Base-by-base conservation (phyloP, 2,888 invertebrate genomes). In the Colostygia pectinataria region DNA sequence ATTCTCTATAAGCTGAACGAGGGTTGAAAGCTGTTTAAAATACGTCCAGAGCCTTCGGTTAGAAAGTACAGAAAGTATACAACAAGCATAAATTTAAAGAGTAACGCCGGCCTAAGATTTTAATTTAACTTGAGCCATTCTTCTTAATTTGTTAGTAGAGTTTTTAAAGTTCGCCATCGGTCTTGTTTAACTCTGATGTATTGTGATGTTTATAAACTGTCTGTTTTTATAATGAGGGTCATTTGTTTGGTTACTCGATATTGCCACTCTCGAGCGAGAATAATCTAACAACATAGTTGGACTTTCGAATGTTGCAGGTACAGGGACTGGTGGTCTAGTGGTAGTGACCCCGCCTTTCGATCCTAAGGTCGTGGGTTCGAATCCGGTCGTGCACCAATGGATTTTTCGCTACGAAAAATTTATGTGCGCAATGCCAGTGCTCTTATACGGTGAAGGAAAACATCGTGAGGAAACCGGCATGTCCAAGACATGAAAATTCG, bases 61-160 rank as follows among this genome's bases (percentile, higher is more conserved):
- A 47, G 46, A 59, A 66, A 71, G 66, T 63, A 75, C 68, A 47
- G 46, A 59, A 66, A 71, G 66, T 63, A 75, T 68, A 82, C 74
- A 85, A 86, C 80, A 79, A 65, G 74, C 80, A 81, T 86, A 87
- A 85, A 86, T 84, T 79, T 69, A 46, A 57, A 61, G 55, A 59
- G 66, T 57, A 56, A 58, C 66, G 52, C 47, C 60, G 66, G 60
- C 64, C 72, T 71, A 79, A 83, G 83, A 80, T 86, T 88, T 88
- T 88, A 88, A 88, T 88, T 88, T 87, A 88, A 88, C 78, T 88
- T 88, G 43, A 63, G 61, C 80, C 83, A 85, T 88, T 84, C 72
- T 80, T 88, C 85, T 87, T 87, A 84, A 89, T 89, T 88, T 87
- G 84, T 80, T 73, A 77, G 73, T 72, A 43, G 69, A 77, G 71